Evolutionary conservation across 2,888 invertebrate species (phyloP).

Genomic region (Parasteatoda lunata): DNA sequence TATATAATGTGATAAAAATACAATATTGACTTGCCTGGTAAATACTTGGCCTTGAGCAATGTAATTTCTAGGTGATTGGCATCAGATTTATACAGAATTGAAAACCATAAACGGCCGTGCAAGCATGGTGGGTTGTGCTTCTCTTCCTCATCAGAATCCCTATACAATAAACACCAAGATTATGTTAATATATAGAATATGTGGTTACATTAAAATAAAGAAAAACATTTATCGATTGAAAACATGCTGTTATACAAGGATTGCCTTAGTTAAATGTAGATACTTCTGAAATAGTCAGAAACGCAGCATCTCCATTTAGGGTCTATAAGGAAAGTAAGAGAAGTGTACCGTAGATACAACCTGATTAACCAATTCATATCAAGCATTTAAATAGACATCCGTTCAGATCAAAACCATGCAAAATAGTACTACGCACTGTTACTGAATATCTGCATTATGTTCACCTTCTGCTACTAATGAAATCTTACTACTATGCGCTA

Average conservation of each 20-base stretch:
- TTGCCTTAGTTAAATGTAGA: neutral
- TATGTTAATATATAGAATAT: too few relatives aligned
- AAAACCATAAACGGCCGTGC: conserved; percentile 85
- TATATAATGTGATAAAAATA: too few relatives aligned
- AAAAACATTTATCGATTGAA: neutral
- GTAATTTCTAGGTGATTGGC: conserved; percentile 83
- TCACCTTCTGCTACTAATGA: too few relatives aligned
- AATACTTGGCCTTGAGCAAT: conserved; percentile 84
- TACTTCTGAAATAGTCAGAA: neutral
- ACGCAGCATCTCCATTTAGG: neutral
- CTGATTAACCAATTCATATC: too few relatives aligned
- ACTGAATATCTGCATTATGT: too few relatives aligned
- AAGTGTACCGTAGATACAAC: neutral
- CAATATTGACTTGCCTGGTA: conserved; percentile 76
- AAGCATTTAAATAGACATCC: too few relatives aligned
- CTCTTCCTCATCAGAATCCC: conserved; percentile 64
- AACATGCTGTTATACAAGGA: neutral
- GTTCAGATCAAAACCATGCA: too few relatives aligned
- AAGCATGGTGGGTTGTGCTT: conserved; percentile 42
- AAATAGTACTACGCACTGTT: too few relatives aligned
- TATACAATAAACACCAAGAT: neutral
- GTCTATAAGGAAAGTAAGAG: neutral
- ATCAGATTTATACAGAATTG: conserved; percentile 83
- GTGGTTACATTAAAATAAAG: too few relatives aligned
- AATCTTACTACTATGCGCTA: too few relatives aligned